Evolutionary conservation across 2,797 vertebrate genomes (phyloP), one percentile per base, ranked within the genome.

Genomic region (Salmo trutta): DNA sequence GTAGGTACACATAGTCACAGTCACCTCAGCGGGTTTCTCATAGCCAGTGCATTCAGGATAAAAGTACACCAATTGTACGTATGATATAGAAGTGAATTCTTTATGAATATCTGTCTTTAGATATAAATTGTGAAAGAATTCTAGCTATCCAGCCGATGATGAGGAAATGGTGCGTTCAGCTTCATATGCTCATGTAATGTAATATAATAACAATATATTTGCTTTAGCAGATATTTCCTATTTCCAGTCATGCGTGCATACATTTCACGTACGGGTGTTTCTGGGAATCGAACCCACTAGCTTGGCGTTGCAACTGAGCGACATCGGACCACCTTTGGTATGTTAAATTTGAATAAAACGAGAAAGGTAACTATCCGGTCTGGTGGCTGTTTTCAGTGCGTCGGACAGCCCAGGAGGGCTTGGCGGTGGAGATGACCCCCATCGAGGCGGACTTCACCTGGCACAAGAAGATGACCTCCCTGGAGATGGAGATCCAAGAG

Each of bases 401-500:
- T 77, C 94, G 92, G 74, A 90, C 93, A 7, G 80, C 91, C 3
- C 95, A 95, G 79, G 97, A 94, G 10, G 88, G 90, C 76, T 96
- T 94, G 1, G 97, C 96, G 0, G 91, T 97, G 65, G 97, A 98
- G 84, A 95, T 98, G 96, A 96, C 97, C 15, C 97, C 98, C 73
- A 98, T 98, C 36, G 98, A 99, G 84, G 97, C 96, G 2, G 98
- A 99, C 87, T 98, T 99, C 87, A 96, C 96, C 1, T 98, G 97
- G 98, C 96, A 98, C 83, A 99, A 98, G 88, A 99, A 96, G 92
- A 97, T 94, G 94, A 96, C 83, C 0, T 90, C 95, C 31, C 90
- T 99, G n/a, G 98, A 99, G 90, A 97, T 97, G 97, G 97, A 98
- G 87, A 97, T 98, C 89, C 98, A 99, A 82, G 98, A 99, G 85